Evolutionary conservation across 2,797 vertebrate species (phyloP), one percentile per base, ranked within the genome.

Genomic region (Basileuterus tristriatus): DNA sequence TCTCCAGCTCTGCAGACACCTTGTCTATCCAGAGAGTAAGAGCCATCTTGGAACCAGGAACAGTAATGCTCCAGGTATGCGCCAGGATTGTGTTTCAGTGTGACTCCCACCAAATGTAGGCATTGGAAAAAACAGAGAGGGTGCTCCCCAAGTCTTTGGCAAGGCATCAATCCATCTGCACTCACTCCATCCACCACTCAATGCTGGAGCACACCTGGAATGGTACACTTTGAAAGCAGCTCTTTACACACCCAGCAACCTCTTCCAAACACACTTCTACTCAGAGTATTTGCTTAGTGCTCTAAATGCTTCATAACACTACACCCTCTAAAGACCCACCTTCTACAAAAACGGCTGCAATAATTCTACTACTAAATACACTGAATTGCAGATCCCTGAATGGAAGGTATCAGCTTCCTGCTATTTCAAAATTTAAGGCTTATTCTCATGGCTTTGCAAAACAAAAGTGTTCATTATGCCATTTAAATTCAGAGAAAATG

Each of bases 21-120:
- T 41, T 19, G 18, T 11, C 81, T 26, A 37, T 11, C 22, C 37
- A 85, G 10, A 89, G 29, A 21, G 53, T 56, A 44, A 78, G 39
- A 72, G 67, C 41, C 49, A 30, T 8, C 22, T 16, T 44, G 22
- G 47, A 78, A 62, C 21, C 72, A 64, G 72, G 22, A 90, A 43
- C 27, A 9, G 7, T 9, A 30, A n/a, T 12, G 32, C 41, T 50
- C 63, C 79, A 70, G 44, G 32, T 15, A 58, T 3, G 14, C 12
- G 4, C 2, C 0, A 12, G 1, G 0, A 53, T 60, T 37, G 20
- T 15, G 30, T 41, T 72, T 21, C 72, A 41, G 0, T 1, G 6
- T 8, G 63, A 78, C 15, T 60, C 85, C n/a, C 50, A 89, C 63
- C 36, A 67, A 83, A 80, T 1, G 0, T 0, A 72, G 41, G 43